Base-by-base conservation (phyloP, 2,113 vertebrate genomes). In the Lota lota region DNA sequence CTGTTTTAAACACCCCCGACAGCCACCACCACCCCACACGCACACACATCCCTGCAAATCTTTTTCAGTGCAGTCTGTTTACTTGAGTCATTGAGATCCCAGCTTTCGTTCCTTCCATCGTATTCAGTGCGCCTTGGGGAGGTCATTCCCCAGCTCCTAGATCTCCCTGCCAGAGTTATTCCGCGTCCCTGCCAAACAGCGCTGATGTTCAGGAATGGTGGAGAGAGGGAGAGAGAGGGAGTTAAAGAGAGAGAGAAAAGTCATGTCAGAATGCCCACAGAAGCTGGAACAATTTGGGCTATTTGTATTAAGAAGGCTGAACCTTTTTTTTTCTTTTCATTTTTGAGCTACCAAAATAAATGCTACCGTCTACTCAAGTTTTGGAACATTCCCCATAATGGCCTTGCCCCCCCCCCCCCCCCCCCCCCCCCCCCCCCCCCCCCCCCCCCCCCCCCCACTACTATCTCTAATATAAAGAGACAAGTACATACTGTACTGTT, bases 131-230 rank as follows among this genome's bases (percentile, higher is more conserved):
- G 40, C 67, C 63, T 75, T 10, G 0, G 72, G 24, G 72, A 78
- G 69, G 74, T 80, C 71, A 53, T 80, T 74, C 76, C 65, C 28
- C 40, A 36, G 51, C 20, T 47, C 58, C 19, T 24, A 72, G 66
- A 62, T 80, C 12, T 61, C 61, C 6, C 69, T 16, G 75, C 72
- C 62, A 69, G 77, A 22, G 61, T 56, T 19, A 6, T 63, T 66
- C 72, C 59, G 54, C 68, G 70, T 66, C 69, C 54, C 62, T 76
- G n/a, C 79, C 77, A 86, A 80, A 78, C 53, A 83, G 71, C 73
- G 68, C 0, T 67, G 69, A 62, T 64, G 83, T 86, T 84, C 68
- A 81, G 75, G 61, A 78, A 75, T n/a, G 18, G 21, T 2, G 51
- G 58, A 72, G 70, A 51, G 68, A 15, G 24, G 20, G 4, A 69